Conservation (phyloP, 2,797 vertebrate species). For the Trachurus trachurus region DNA sequence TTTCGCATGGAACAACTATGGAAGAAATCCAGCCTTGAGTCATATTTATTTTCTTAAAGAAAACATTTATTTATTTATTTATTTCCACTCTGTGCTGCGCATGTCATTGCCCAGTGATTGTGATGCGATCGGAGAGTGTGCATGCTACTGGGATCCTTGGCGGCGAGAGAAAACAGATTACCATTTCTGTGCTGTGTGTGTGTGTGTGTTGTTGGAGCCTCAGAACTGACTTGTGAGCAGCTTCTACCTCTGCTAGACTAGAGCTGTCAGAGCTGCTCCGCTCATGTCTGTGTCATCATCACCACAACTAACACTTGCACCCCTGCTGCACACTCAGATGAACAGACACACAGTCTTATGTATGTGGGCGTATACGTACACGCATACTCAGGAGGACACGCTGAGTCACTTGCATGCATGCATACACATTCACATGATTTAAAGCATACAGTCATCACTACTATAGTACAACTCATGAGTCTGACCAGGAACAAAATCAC, state of each 20-base stretch:
- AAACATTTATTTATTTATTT: background rate
- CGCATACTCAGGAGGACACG: slow-evolving; percentile 29
- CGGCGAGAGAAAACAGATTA: slow-evolving; percentile 68
- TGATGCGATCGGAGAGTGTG: slow-evolving; percentile 66
- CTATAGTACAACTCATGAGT: background rate
- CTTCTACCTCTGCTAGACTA: slow-evolving; percentile 77
- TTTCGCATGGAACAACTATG: slow-evolving; percentile 36
- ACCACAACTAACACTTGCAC: slow-evolving; percentile 55
- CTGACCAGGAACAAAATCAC: slow-evolving; percentile 22
- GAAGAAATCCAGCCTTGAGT: slow-evolving; percentile 42
- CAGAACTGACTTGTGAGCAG: slow-evolving; percentile 64
- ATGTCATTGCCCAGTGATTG: slow-evolving; percentile 56
- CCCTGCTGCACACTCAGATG: slow-evolving; percentile 46
- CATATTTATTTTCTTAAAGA: background rate
- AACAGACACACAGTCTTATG: slow-evolving; percentile 42
- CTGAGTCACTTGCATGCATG: slow-evolving; percentile 37
- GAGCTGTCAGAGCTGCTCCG: slow-evolving; percentile 69
- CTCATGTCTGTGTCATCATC: slow-evolving; percentile 75
- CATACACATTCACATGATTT: slow-evolving; percentile 17
- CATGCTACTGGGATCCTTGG: slow-evolving; percentile 57
- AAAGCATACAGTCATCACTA: slow-evolving; percentile 14
- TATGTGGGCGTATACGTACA: slow-evolving; percentile 6
- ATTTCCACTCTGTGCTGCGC: slow-evolving; percentile 8
- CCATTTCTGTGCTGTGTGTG: slow-evolving; percentile 57
- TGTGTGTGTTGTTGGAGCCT: slow-evolving; percentile 60